A percentile compares a stretch with the other conserved stretches of the same genome.
phyloP scores from a whole-genome alignment of 2,888 invertebrate species.

The Drosophila nigricruria region DNA sequence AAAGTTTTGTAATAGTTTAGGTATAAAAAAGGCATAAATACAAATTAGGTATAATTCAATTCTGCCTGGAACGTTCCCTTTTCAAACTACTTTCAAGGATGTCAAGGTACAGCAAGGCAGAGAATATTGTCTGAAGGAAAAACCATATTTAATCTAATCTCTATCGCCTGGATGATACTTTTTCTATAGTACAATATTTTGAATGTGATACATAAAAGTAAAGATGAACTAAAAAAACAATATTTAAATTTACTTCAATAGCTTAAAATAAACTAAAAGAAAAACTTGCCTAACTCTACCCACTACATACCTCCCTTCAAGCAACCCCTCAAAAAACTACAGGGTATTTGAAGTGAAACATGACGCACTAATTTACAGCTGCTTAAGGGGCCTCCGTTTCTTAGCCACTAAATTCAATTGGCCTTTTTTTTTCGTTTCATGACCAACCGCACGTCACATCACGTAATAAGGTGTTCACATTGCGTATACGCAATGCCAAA shows the following conservation, averaged over 20 bases:
- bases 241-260: too few relatives aligned
- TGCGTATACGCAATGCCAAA: slow-evolving; percentile 52
- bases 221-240: too few relatives aligned
- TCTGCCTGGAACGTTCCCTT: too few relatives aligned
- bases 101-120: too few relatives aligned
- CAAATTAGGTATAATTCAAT: not conserved
- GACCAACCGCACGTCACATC: slow-evolving; percentile 10
- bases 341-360: slow-evolving; percentile 27
- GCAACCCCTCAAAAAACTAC: accelerated
- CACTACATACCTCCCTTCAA: not conserved
- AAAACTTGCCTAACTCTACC: not conserved
- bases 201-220: too few relatives aligned
- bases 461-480: slow-evolving; percentile 41
- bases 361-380: slow-evolving; percentile 54
- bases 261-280: too few relatives aligned
- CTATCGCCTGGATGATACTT: too few relatives aligned
- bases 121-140: too few relatives aligned
- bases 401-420: slow-evolving; percentile 40
- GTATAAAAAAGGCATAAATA: not conserved
- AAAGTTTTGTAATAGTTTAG: not conserved
- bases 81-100: too few relatives aligned
- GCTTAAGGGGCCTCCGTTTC: slow-evolving; percentile 30
- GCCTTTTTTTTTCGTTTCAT: slow-evolving; percentile 14
- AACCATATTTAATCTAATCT: too few relatives aligned
- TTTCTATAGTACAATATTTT: too few relatives aligned